phyloP scores from a whole-genome alignment of 2,888 invertebrate genomes.

The Deilephila elpenor region DNA sequence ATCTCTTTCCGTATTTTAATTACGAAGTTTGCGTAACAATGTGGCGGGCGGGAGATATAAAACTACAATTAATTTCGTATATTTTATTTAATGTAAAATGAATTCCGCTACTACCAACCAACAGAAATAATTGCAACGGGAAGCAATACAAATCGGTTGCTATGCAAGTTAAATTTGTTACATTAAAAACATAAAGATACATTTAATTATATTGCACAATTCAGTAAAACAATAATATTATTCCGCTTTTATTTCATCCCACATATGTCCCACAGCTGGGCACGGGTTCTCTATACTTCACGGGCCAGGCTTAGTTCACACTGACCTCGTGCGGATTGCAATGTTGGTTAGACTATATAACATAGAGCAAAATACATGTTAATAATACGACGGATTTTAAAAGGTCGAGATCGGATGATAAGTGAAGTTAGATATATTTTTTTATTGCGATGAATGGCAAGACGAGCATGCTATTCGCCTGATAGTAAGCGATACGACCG shows the following conservation, averaged over 20 bases:
- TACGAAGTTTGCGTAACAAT: neutral
- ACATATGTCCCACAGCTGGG: no score
- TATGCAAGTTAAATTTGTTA: constrained; percentile 58
- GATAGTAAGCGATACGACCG: no score
- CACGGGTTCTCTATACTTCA: no score
- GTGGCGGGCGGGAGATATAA: constrained; percentile 35
- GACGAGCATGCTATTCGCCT: no score
- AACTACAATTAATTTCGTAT: constrained; percentile 57
- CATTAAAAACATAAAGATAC: constrained; percentile 29
- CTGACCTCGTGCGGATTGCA: no score
- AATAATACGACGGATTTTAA: constrained; percentile 15
- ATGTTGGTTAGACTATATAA: neutral
- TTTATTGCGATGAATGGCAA: no score
- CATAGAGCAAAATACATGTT: no score
- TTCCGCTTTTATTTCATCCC: neutral
- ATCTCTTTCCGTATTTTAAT: neutral
- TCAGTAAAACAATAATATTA: constrained; percentile 13
- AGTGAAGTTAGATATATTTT: neutral
- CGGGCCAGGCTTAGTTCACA: no score
- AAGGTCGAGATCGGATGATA: neutral
- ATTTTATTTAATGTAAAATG: constrained; percentile 78
- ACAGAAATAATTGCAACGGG: constrained; percentile 64
- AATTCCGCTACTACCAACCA: constrained; percentile 71
- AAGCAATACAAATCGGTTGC: constrained; percentile 64
- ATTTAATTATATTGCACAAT: constrained; percentile 33